Conservation (phyloP, 1,140 invertebrate species). For the Drosophila sulfurigaster region DNA sequence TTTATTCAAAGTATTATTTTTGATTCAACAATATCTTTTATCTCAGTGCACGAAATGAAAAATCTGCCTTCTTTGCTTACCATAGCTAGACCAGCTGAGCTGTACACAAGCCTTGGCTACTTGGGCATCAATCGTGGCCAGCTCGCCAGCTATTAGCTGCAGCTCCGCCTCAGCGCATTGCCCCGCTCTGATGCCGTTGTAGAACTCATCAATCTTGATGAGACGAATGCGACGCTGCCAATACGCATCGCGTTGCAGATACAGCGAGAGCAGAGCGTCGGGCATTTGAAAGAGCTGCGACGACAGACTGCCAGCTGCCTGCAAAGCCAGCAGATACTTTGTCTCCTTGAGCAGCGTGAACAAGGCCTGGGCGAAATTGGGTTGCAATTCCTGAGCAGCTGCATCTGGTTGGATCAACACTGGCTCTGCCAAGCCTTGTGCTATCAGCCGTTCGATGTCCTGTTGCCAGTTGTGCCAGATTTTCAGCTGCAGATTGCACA, state of each 20-base stretch:
- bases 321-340: slow-evolving; percentile 72
- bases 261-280: slow-evolving; percentile 85
- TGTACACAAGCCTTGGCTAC: slow-evolving; percentile 55
- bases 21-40: no score
- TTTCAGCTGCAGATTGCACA: slow-evolving; percentile 76
- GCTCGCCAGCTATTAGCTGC: slow-evolving; percentile 64
- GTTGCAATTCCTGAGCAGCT: slow-evolving; percentile 38
- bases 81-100: slow-evolving; percentile 71
- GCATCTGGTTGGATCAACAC: slow-evolving; percentile 39
- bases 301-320: slow-evolving; percentile 52
- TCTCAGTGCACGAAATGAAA: no score
- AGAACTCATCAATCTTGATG: slow-evolving; percentile 86
- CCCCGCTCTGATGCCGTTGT: slow-evolving; percentile 87
- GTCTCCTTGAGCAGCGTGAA: slow-evolving; percentile 74
- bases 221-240: slow-evolving; percentile 84
- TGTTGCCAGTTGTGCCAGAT: slow-evolving; percentile 78
- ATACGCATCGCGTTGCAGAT: slow-evolving; percentile 84
- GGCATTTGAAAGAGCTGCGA: slow-evolving; percentile 84
- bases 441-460: slow-evolving; percentile 66
- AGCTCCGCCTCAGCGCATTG: slow-evolving; percentile 66
- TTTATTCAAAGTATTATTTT: no score
- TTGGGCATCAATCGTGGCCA: slow-evolving; percentile 65
- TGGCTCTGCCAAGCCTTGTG: slow-evolving; percentile 60
- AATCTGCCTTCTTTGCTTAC: slow-evolving; percentile 67
- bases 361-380: slow-evolving; percentile 71